Conservation (phyloP, 2,888 invertebrate genomes). For the Dolomedes plantarius region DNA sequence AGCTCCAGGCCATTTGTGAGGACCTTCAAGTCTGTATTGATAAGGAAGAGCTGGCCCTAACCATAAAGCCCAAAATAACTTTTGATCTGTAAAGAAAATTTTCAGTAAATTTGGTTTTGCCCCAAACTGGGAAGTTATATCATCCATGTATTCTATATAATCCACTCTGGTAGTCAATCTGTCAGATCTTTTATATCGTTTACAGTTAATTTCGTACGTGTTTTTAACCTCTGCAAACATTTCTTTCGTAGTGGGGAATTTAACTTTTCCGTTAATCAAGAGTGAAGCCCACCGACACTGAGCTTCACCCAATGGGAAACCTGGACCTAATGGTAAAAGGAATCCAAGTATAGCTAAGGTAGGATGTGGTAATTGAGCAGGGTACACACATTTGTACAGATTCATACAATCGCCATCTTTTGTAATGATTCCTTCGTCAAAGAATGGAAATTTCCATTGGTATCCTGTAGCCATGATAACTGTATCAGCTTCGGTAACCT, state of each 20-base stretch:
- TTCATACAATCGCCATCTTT: slow-evolving; percentile 74
- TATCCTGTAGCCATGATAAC: slow-evolving; percentile 77
- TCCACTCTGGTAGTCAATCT: slow-evolving; percentile 72
- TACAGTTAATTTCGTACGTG: slow-evolving; percentile 37
- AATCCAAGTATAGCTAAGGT: slow-evolving; percentile 78
- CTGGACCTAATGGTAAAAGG: slow-evolving; percentile 78
- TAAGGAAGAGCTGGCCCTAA: slow-evolving; percentile 77
- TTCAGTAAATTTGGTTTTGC: slow-evolving; percentile 77
- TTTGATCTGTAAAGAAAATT: slow-evolving; percentile 74
- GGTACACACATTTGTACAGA: slow-evolving; percentile 77
- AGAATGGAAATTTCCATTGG: slow-evolving; percentile 76
- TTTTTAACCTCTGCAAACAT: slow-evolving; percentile 54
- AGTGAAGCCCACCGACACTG: slow-evolving; percentile 78
- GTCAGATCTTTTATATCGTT: slow-evolving; percentile 49
- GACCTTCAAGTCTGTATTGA: slow-evolving; percentile 77
- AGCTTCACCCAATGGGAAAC: slow-evolving; percentile 78
- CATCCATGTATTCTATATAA: slow-evolving; percentile 77
- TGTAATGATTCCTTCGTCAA: slow-evolving; percentile 50
- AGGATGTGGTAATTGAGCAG: slow-evolving; percentile 75
- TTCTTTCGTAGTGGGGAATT: slow-evolving; percentile 46
- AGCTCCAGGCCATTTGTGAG: slow-evolving; percentile 77
- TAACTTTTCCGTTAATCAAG: slow-evolving; percentile 75
- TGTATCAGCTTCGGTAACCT: slow-evolving; percentile 74
- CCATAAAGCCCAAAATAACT: slow-evolving; percentile 74
- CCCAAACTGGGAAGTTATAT: slow-evolving; percentile 77